Base-by-base conservation (phyloP, 2,888 invertebrate genomes). In the Iselma pallidipennis region DNA sequence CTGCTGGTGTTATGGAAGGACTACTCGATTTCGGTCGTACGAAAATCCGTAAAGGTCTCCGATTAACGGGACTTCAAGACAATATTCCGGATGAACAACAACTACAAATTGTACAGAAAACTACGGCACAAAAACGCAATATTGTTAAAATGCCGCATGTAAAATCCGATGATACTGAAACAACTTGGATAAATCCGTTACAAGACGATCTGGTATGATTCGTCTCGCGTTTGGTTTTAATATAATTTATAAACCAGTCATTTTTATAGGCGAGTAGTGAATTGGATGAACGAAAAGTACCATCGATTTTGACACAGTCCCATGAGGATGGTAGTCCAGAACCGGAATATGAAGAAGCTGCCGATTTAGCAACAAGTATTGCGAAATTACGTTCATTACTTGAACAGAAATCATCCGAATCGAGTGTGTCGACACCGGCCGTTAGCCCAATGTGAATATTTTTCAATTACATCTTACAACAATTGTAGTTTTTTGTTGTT, bases 301-400 rank as follows among this genome's bases (percentile, higher is more conserved):
- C 75, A 12, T 73, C 70, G 2, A 77, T 77, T 49, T 69, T 70
- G 23, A 76, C 71, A 49, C 71, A 73, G 57, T 61, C 66, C 28
- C 66, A 71, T n/a, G 73, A 69, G 29, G 71, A 69, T 25, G 75
- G 75, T 14, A 81, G 80, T 69, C 81, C 82, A 0, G 87, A 85
- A 68, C 89, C 88, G 0, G 87, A 89, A 74, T 90, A 90, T 75
- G 90, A 91, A 76, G 91, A 90, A 73, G 85, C 88, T 0, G 89
- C 89, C 0, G 90, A 90, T 79, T 85, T 91, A 53, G 89, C 89
- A 58, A 86, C 89, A 61, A 89, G 89, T 71, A 90, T 90, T 73
- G 90, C 90, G 49, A 88, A 89, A 77, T 80, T 90, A 52, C 80
- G 90, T 53, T 87, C 85, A 51, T 78, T 90, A 70, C 80, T 90